phyloP scores from a whole-genome alignment of 2,888 invertebrate genomes.

The Agonopterix alstromeriana region DNA sequence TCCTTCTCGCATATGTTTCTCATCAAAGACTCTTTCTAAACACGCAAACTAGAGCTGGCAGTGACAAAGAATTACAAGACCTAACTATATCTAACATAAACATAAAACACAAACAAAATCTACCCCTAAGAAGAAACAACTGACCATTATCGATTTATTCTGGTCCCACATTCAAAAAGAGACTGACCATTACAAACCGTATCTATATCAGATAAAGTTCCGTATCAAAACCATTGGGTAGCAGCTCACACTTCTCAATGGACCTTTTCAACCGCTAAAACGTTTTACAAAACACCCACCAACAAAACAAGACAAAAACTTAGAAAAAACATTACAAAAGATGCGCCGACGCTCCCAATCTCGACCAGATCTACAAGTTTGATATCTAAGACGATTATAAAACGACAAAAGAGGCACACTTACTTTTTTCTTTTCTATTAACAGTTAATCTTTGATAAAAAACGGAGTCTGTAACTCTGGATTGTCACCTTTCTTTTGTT shows the following conservation, averaged over 20 bases:
- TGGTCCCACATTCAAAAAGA: conserved; percentile 13
- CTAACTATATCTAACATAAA: no score
- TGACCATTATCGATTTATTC: no score
- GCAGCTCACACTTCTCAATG: conserved; percentile 42
- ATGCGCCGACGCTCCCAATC: conserved; percentile 41
- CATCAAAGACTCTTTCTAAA: no score
- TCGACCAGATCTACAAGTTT: conserved; percentile 49
- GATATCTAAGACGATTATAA: conserved; percentile 67
- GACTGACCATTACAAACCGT: conserved; percentile 29
- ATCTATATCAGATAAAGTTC: conserved; percentile 48
- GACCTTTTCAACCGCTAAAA: conserved; percentile 57
- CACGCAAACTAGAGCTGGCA: no score
- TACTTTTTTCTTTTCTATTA: conserved; percentile 51
- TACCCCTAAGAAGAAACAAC: no score
- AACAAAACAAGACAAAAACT: conserved; percentile 35
- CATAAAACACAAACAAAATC: no score
- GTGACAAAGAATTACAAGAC: no score
- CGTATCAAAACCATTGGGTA: conserved; percentile 38
- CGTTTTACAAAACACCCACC: conserved; percentile 49
- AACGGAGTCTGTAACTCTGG: conserved; percentile 31
- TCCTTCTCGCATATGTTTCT: no score
- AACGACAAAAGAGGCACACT: conserved; percentile 51
- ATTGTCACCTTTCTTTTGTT: conserved; percentile 64
- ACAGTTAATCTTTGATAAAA: conserved; percentile 54
- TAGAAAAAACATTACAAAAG: conserved; percentile 49